Base-by-base conservation (phyloP, 2,113 vertebrate species). In the Azemiops feae region DNA sequence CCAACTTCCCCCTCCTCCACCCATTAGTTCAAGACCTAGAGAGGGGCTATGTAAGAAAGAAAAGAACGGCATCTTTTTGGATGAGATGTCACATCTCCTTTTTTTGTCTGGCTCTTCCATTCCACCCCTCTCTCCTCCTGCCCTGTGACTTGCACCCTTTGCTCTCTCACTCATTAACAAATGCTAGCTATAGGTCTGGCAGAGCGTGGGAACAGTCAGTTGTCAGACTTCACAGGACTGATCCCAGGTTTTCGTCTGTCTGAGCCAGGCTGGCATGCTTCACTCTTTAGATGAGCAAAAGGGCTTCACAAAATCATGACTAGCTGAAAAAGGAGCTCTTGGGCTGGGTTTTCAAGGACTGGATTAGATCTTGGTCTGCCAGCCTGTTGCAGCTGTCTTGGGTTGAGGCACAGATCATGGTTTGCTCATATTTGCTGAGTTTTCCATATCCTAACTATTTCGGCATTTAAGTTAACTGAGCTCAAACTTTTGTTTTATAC, bases 291-390 rank as follows among this genome's bases (percentile, higher is more conserved):
- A 6, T 47, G 39, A 90, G 60, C 2, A 0, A 43, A 86, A 27
- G 53, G 93, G 11, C n/a, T 92, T 87, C 11, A 47, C 20, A 14
- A 14, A 43, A 23, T 0, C 45, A 5, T 0, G 0, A 0, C 6
- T 25, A 89, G 87, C 89, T 91, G 60, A 81, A 91, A 57, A 2
- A 12, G 88, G 0, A 4, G 27, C 47, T 2, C 89, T 45, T 34
- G 8, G 30, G 14, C 0, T 0, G 54, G 74, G 85, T 6, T 0
- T 90, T 53, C 0, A 2, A 34, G 0, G 0, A 3, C 88, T 91
- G 89, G 64, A 39, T 18, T 5, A 60, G 27, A 54, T 90, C 45
- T 8, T 64, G 0, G 27, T 50, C 34, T 87, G 34, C 16, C 53
- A 69, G n/a, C 43, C n/a, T 58, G 16, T 64, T 88, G 5, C 47